Conservation (phyloP, 2,797 vertebrate genomes). For the Cyclopterus lumpus region DNA sequence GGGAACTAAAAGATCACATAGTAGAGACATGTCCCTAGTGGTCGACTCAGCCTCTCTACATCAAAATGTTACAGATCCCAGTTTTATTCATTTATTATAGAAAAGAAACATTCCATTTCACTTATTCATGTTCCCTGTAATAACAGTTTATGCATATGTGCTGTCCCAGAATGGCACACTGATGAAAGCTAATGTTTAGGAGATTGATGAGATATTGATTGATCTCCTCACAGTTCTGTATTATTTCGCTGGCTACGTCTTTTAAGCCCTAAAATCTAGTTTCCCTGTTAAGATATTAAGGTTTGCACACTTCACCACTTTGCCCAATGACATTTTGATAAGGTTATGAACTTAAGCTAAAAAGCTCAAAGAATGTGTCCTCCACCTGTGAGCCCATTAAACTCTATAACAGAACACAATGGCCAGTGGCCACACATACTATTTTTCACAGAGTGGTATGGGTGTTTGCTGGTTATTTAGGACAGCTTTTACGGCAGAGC, state of each 20-base stretch:
- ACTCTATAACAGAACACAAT: slow-evolving; percentile 50
- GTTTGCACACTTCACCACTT: neutral
- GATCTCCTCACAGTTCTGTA: neutral
- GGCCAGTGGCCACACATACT: slow-evolving; percentile 41
- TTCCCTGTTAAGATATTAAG: slow-evolving; percentile 3
- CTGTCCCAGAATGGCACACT: neutral
- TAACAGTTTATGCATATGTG: neutral
- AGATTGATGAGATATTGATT: neutral
- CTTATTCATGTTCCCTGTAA: neutral
- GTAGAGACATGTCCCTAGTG: neutral
- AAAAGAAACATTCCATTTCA: neutral
- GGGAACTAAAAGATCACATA: neutral
- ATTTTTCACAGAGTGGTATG: neutral
- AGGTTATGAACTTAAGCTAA: slow-evolving; percentile 24
- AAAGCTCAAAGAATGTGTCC: slow-evolving; percentile 32
- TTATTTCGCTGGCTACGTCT: neutral
- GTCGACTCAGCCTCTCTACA: neutral
- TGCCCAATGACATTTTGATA: slow-evolving; percentile 18
- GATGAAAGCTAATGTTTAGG: neutral
- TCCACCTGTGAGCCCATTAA: slow-evolving; percentile 16
- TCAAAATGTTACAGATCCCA: neutral
- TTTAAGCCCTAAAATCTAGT: neutral
- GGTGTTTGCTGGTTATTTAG: slow-evolving; percentile 52
- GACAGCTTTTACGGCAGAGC: slow-evolving; percentile 43
- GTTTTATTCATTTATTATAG: neutral